phyloP scores from a whole-genome alignment of 1,140 invertebrate species.

The Anagrus nilaparvatae region DNA sequence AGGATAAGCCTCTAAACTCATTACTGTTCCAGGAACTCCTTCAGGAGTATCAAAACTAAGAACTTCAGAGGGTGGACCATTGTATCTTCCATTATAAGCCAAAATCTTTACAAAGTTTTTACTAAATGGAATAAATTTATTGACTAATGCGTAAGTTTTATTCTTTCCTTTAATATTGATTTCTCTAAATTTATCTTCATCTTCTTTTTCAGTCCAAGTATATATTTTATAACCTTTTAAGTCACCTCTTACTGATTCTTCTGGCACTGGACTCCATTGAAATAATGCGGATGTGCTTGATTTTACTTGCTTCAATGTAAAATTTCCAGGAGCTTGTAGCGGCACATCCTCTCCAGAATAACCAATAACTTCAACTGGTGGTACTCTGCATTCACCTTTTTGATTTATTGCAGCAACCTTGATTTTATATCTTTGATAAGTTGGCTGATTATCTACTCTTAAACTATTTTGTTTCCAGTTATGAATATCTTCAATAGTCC shows the following conservation, averaged over 20 bases:
- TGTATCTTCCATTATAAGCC: constrained; percentile 81
- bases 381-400: constrained; percentile 75
- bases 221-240: constrained; percentile 94
- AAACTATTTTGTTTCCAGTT: constrained; percentile 64
- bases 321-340: constrained; percentile 70
- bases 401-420: constrained; percentile 89
- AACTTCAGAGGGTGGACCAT: constrained; percentile 78
- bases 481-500: constrained; percentile 59
- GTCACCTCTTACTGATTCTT: constrained; percentile 74
- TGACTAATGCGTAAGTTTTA: constrained; percentile 61
- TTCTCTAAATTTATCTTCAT: constrained; percentile 63
- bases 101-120: constrained; percentile 84
- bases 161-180: constrained; percentile 67
- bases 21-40: constrained; percentile 84
- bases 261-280: constrained; percentile 72
- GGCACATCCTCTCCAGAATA: constrained; percentile 93
- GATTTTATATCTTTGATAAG: constrained; percentile 82
- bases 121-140: constrained; percentile 79
- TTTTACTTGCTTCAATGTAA: constrained; percentile 63
- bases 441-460: constrained; percentile 73
- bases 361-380: constrained; percentile 72
- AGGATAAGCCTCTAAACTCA: constrained; percentile 70
- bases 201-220: constrained; percentile 81
- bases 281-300: constrained; percentile 66
- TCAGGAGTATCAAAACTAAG: constrained; percentile 83